phyloP scores from a whole-genome alignment of 64 coral and sea anemone species.

The Pocillopora damicornis region DNA sequence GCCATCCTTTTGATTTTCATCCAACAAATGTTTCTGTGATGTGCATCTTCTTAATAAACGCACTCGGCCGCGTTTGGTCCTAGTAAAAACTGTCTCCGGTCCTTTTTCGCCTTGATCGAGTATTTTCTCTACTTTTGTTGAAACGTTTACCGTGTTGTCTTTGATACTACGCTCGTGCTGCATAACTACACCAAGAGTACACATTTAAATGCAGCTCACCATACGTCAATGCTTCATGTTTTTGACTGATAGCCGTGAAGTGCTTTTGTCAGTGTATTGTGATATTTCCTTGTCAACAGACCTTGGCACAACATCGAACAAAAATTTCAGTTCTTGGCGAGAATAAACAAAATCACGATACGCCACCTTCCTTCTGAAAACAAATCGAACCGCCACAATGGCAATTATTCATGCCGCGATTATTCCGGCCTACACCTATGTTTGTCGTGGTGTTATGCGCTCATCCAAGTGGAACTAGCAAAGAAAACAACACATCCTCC shows the following conservation, averaged over 20 bases:
- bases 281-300: neutral
- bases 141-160: neutral
- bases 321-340: too few relatives aligned
- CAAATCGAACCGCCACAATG: neutral
- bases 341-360: neutral
- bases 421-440: neutral
- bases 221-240: neutral
- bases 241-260: neutral
- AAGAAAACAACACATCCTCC: neutral
- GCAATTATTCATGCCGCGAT: constrained; percentile 8
- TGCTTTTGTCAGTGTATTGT: neutral
- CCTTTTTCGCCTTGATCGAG: neutral
- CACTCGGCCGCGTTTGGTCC: neutral
- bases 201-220: neutral
- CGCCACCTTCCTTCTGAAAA: neutral
- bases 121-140: neutral
- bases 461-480: constrained; percentile 5
- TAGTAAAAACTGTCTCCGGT: neutral
- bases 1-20: neutral
- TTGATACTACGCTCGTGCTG: neutral
- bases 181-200: neutral
- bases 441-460: neutral
- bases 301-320: neutral
- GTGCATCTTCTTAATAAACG: constrained; percentile 19
- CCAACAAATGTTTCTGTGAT: neutral